Conservation (phyloP, 2,113 vertebrate genomes). For the chimpanzee (Pan troglodytes) region NHGRI_mPanTro3-v2.1_pri NC_072404.2:135148001-135148500, state of each 20-base stretch:
- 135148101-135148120: background rate
- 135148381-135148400: background rate
- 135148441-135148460: background rate
- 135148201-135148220: background rate
- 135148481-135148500: background rate
- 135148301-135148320: background rate
- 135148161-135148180: background rate
- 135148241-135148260: background rate
- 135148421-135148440: background rate
- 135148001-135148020: background rate
- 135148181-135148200: background rate
- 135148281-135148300: background rate
- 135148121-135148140: background rate
- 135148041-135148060: background rate
- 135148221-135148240: background rate
- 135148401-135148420: background rate
- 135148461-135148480: background rate
- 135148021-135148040: background rate
- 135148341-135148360: background rate
- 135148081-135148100: background rate
- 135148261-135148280: background rate
- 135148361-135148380: background rate
- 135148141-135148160: background rate
- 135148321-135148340: background rate
- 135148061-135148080: background rate